These are phyloP conservation scores for Chrysopa pallens DNA, from an alignment of 1,140 invertebrate genomes.

Conservation along the genomic window DNA sequence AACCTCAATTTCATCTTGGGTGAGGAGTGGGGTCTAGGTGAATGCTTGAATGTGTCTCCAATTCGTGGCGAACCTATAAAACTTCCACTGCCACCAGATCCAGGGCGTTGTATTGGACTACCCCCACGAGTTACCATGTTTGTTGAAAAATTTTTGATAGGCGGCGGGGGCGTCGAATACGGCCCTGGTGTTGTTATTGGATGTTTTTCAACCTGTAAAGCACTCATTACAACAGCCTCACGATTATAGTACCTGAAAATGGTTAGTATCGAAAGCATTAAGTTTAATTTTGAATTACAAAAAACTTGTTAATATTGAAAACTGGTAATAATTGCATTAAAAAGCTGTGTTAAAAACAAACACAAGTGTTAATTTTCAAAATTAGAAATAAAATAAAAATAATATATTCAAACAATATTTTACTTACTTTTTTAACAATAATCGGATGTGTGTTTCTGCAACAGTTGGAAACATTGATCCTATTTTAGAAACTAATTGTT, in stretches of 20 bases:
- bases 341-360: neutral
- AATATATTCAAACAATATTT: slow-evolving; percentile 4
- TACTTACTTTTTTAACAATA: slow-evolving; percentile 73
- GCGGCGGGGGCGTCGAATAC: slow-evolving; percentile 38
- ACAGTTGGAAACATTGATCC: slow-evolving; percentile 84
- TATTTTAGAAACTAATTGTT: slow-evolving; percentile 60
- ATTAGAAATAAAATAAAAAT: slow-evolving; percentile 2
- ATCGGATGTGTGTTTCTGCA: slow-evolving; percentile 68
- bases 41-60: slow-evolving; percentile 26
- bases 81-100: slow-evolving; percentile 26
- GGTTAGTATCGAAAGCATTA: too few species aligned
- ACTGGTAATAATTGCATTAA: slow-evolving; percentile 11
- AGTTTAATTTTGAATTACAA: too few species aligned
- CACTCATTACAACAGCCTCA: slow-evolving; percentile 81
- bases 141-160: slow-evolving; percentile 16
- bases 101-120: slow-evolving; percentile 17
- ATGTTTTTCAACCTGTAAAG: slow-evolving; percentile 82
- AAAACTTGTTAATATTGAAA: slow-evolving; percentile 2
- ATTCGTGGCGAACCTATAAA: slow-evolving; percentile 31
- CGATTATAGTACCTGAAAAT: slow-evolving; percentile 67
- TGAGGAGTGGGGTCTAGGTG: slow-evolving; percentile 51
- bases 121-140: slow-evolving; percentile 21
- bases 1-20: slow-evolving; percentile 86
- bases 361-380: slow-evolving; percentile 1
- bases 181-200: slow-evolving; percentile 73